Evolutionary conservation across 1,140 invertebrate species (phyloP).

Genomic region (Ganaspis sp.): DNA sequence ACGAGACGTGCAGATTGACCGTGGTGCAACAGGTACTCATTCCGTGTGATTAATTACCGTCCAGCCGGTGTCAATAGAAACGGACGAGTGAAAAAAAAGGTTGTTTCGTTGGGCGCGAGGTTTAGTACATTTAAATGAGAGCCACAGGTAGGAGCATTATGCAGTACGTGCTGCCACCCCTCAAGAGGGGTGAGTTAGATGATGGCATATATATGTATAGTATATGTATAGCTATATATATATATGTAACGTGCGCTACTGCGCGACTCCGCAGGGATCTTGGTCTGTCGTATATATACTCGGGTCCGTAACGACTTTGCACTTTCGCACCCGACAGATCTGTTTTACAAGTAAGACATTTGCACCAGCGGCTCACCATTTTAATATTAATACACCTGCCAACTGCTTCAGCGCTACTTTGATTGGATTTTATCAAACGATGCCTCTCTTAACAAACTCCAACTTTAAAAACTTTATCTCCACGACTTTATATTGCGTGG

Average conservation of each 20-base stretch:
- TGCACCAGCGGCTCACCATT: not conserved
- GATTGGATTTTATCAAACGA: conserved; percentile 1
- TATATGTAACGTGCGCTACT: conserved; percentile 18
- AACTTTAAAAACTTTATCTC: too few relatives aligned
- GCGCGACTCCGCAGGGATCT: not conserved
- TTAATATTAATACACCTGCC: conserved; percentile 14
- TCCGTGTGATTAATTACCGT: conserved; percentile 53
- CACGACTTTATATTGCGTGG: too few relatives aligned
- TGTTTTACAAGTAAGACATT: conserved; percentile 14
- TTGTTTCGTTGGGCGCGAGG: conserved; percentile 39
- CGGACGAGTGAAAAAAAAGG: conserved; percentile 47
- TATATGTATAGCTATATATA: too few relatives aligned
- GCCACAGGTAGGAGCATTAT: conserved; percentile 46
- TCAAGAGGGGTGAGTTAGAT: conserved; percentile 39
- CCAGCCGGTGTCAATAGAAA: conserved; percentile 48
- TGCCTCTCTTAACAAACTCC: too few relatives aligned
- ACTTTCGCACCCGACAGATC: conserved; percentile 19
- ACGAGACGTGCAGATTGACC: conserved; percentile 38
- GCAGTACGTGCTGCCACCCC: conserved; percentile 41
- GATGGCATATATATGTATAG: too few relatives aligned
- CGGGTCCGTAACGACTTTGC: conserved; percentile 4
- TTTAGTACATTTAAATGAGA: conserved; percentile 53
- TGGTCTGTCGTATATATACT: not conserved
- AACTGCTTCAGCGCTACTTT: not conserved
- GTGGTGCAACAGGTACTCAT: conserved; percentile 55